Percentiles rank a stretch among this genome's conserved stretches.
phyloP scores from a whole-genome alignment of 2,888 invertebrate genomes.

The Gymnosoma rotundatum region DNA sequence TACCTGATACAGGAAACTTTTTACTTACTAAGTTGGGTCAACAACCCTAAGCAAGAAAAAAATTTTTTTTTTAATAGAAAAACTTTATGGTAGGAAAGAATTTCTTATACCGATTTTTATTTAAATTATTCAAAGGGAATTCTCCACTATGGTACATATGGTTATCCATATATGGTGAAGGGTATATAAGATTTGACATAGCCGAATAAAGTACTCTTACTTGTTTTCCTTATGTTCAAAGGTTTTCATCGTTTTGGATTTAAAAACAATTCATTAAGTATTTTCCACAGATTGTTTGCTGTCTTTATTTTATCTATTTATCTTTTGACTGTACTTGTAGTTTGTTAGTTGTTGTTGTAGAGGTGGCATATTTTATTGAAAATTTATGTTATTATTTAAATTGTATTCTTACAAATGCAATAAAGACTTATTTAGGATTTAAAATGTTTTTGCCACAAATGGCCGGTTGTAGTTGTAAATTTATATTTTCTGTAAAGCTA shows the following conservation, averaged over 20 bases:
- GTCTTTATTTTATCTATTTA: background rate
- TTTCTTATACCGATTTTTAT: too few relatives aligned
- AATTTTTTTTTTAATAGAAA: too few relatives aligned
- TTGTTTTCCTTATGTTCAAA: background rate
- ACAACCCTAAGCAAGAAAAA: too few relatives aligned
- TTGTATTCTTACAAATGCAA: background rate
- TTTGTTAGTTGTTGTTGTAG: slow-evolving; percentile 3
- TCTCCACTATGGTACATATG: too few relatives aligned
- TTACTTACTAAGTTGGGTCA: too few relatives aligned
- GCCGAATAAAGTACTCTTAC: too few relatives aligned
- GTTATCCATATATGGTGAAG: too few relatives aligned
- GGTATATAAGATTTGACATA: too few relatives aligned
- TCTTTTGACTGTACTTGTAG: background rate
- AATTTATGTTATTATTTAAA: slow-evolving; percentile 58
- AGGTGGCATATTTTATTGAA: slow-evolving; percentile 35
- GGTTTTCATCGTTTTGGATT: slow-evolving; percentile 52
- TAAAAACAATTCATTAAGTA: slow-evolving; percentile 57
- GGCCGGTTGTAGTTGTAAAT: background rate
- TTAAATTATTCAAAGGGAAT: too few relatives aligned
- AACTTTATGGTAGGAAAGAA: too few relatives aligned
- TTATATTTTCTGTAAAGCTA: background rate
- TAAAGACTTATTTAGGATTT: background rate
- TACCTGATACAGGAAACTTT: too few relatives aligned
- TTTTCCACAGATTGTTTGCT: background rate
- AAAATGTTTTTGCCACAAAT: background rate